These are phyloP conservation scores for Euproctis similis DNA, from an alignment of 2,888 invertebrate genomes.

Conservation along the genomic window DNA sequence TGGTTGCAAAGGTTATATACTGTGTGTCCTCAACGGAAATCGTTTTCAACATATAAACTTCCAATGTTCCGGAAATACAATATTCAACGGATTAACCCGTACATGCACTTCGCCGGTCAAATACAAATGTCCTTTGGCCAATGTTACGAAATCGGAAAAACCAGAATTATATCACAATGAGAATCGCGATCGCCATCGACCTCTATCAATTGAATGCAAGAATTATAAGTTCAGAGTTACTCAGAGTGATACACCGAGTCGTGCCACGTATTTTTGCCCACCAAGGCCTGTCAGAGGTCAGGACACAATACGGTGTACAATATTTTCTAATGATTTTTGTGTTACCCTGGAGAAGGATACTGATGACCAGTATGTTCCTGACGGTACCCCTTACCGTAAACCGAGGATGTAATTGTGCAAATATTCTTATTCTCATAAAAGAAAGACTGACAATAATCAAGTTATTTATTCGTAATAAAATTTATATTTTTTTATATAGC, in stretches of 20 bases:
- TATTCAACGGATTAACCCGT: slow-evolving; percentile 58
- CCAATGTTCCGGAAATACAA: slow-evolving; percentile 57
- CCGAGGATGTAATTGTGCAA: slow-evolving; percentile 32
- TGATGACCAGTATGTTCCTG: slow-evolving; percentile 50
- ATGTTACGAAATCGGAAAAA: slow-evolving; percentile 27
- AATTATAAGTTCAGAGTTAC: slow-evolving; percentile 62
- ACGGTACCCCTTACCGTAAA: slow-evolving; percentile 38
- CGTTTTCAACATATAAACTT: slow-evolving; percentile 66
- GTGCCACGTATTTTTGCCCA: slow-evolving; percentile 61
- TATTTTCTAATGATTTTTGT: slow-evolving; percentile 65
- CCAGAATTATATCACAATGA: slow-evolving; percentile 35
- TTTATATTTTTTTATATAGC: no score
- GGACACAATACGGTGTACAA: slow-evolving; percentile 46
- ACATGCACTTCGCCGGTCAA: slow-evolving; percentile 55
- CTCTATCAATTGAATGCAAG: slow-evolving; percentile 56
- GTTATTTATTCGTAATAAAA: no score
- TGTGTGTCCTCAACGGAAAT: slow-evolving; percentile 60
- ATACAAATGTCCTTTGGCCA: slow-evolving; percentile 52
- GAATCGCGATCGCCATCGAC: slow-evolving; percentile 12
- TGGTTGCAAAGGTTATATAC: slow-evolving; percentile 64
- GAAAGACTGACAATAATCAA: slow-evolving; percentile 1
- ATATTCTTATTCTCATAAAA: neutral
- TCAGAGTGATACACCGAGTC: slow-evolving; percentile 40
- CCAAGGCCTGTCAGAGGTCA: slow-evolving; percentile 47
- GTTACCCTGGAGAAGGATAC: slow-evolving; percentile 53